A percentile compares a stretch with the other conserved stretches of the same genome.
Conservation (phyloP, 2,113 vertebrate genomes). For the Myrmophylax atrothorax region DNA sequence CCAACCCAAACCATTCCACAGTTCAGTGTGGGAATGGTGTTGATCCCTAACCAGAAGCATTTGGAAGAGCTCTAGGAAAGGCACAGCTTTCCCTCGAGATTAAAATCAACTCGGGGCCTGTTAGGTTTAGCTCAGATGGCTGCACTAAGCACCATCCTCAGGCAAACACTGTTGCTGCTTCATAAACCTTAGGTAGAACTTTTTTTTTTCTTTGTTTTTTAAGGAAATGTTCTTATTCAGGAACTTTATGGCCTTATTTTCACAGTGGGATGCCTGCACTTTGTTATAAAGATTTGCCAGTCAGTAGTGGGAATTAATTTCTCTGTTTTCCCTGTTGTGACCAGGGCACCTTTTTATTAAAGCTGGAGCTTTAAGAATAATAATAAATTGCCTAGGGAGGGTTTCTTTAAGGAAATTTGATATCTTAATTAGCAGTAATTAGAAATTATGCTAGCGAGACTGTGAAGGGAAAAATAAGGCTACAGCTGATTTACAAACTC, state of each 20-base stretch:
- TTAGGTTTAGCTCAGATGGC: background rate
- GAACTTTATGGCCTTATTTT: background rate
- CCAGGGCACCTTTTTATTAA: background rate
- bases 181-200: background rate
- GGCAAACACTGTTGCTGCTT: background rate
- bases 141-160: background rate
- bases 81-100: background rate
- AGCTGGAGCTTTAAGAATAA: background rate
- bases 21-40: background rate
- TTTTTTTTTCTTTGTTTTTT: background rate
- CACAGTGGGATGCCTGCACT: background rate
- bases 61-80: background rate
- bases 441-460: background rate
- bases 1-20: background rate
- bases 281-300: background rate
- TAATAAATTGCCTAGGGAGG: background rate
- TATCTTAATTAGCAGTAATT: background rate
- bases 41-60: background rate
- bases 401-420: background rate
- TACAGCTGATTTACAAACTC: background rate
- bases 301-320: background rate
- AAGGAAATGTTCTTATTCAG: background rate
- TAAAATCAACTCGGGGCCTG: rapidly evolving
- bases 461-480: background rate
- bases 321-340: background rate